phyloP scores from a whole-genome alignment of 2,797 vertebrate species.

The Lagothrix lagotricha region DNA sequence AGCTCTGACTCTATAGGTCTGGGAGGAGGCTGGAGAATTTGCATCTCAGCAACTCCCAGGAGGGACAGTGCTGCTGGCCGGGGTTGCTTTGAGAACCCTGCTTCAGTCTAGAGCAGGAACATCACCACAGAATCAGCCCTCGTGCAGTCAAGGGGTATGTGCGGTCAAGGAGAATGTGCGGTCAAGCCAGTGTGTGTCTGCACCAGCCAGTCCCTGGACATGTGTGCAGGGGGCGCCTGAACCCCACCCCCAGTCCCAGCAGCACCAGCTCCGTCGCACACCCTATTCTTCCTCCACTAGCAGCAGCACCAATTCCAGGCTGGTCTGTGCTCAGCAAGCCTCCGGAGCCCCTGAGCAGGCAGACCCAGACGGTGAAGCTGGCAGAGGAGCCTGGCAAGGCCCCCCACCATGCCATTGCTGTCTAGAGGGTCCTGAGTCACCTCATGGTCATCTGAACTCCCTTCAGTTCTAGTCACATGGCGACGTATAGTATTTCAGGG shows the following conservation, averaged over 20 bases:
- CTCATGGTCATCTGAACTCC: not conserved
- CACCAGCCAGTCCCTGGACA: not conserved
- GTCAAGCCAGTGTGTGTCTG: no score
- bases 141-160: not conserved
- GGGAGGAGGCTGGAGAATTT: not conserved
- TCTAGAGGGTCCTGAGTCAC: not conserved
- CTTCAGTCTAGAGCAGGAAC: not conserved
- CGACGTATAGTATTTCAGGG: accelerated
- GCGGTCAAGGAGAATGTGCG: not conserved
- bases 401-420: accelerated
- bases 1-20: accelerated
- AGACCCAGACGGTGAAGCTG: not conserved
- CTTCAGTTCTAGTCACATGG: accelerated
- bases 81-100: not conserved
- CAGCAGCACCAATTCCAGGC: accelerated
- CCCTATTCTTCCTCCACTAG: not conserved
- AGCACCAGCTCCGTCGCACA: not conserved
- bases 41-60: not conserved
- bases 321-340: accelerated
- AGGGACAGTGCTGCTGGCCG: accelerated
- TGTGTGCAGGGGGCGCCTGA: accelerated
- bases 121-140: accelerated
- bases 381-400: accelerated
- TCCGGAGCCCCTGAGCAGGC: accelerated
- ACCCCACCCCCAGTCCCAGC: accelerated